Evolutionary conservation across 1,140 invertebrate species (phyloP), one percentile per base, ranked within the genome.

Genomic region (Aricia agestis): DNA sequence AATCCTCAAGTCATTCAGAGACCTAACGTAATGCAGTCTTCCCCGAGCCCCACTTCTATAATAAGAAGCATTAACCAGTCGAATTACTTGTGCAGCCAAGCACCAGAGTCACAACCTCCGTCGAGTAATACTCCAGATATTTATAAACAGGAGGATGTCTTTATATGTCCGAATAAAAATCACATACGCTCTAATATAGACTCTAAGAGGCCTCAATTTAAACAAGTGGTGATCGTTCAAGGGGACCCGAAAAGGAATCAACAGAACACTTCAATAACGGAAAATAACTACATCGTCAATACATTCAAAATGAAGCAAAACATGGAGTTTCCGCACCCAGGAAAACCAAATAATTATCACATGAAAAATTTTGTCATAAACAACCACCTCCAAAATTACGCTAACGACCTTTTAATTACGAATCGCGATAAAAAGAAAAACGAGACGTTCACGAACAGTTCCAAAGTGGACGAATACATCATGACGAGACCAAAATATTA

Each of bases 61-160:
- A 92, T 92, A 58, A 74, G 79, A 31, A 88, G 82, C 76, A 89
- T 92, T 71, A 92, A 92, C 71, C 90, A 92, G 36, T 90, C 90
- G 0, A 91, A 85, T 68, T 92, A 83, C 76, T 77, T 91, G 67
- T 92, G 89, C 75, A 89, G 82, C 70, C 79, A 86, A 72, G 77
- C 81, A 10, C 69, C 82, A 6, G 85, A 85, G 0, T 25, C 74
- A 0, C 74, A 77, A 57, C 36, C 73, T 59, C 63, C 70, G 68
- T 66, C 75, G 61, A 76, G 66, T 32, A 68, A 42, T 63, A 72
- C 74, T 66, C 57, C 73, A 61, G 66, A 70, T 57, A 66, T 66
- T 18, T 70, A 70, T 41, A 81, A 84, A 66, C 72, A 82, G 17
- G 73, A 79, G 32, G 75, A 78, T 18, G 70, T 81, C 32, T 85